Evolutionary conservation across 2,113 vertebrate genomes (phyloP), one percentile per base, ranked within the genome.

Genomic region (Apodemus speciosus): DNA sequence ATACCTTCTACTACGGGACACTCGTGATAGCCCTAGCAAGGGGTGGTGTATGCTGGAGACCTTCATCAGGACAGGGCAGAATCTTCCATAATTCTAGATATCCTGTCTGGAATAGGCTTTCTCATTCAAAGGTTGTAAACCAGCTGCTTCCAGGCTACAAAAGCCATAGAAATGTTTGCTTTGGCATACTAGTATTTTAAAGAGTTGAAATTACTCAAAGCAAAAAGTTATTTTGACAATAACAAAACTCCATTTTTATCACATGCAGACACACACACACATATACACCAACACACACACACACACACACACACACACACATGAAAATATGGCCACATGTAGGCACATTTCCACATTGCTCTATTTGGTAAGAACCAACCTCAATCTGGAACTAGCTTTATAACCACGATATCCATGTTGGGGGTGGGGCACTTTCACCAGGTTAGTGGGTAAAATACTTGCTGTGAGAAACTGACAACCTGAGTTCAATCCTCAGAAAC

Each of bases 91-190:
- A 84, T 84, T 76, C 90, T 38, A 83, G 75, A 46, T 46, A 62
- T 14, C 20, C 21, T n/a, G 56, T 40, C n/a, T 69, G 23, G 56
- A 85, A 89, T 64, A 64, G 32, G 58, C 64, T 20, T 8, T 83
- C 66, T 72, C 43, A 56, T 86, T 13, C 49, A 51, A 69, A 38
- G 32, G 18, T 51, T 73, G 43, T 15, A 69, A 93, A 53, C 81
- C 58, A 88, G 60, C 21, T 49, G 38, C 73, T 93, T 90, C 58
- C 58, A 69, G 71, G 64, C 72, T 76, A 46, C 23, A 51, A 18
- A 85, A 90, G 46, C 64, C 71, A 85, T 89, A 91, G 86, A 95
- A 83, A 81, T 62, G 40, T 93, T 90, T 90, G 5, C 56, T 83
- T 62, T 94, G 93, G 89, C 56, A 86, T n/a, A n/a, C 32, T 38